phyloP scores from a whole-genome alignment of 2,797 vertebrate genomes.

The Poeciliopsis presidionis region DNA sequence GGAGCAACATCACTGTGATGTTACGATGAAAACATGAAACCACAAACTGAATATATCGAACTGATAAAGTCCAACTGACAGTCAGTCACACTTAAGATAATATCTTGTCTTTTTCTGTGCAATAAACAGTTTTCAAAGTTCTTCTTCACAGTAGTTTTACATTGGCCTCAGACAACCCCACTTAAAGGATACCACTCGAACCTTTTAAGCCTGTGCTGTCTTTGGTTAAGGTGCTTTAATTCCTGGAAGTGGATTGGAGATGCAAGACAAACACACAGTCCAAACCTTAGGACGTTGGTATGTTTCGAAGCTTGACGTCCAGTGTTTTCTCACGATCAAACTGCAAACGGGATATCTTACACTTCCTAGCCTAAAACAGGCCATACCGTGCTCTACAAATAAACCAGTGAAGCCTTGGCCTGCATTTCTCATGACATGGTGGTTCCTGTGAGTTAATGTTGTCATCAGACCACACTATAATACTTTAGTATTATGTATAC shows the following conservation, averaged over 20 bases:
- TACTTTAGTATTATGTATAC: no score
- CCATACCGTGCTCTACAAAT: background rate
- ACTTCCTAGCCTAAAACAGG: background rate
- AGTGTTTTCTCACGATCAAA: background rate
- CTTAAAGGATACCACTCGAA: background rate
- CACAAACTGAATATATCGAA: background rate
- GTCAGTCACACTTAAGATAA: background rate
- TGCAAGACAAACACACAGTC: constrained; percentile 1
- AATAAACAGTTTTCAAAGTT: constrained; percentile 4
- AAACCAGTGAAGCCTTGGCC: background rate
- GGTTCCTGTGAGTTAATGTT: background rate
- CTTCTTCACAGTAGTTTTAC: background rate
- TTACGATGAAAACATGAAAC: background rate
- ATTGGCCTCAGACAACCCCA: background rate
- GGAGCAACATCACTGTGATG: background rate
- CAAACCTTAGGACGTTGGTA: background rate
- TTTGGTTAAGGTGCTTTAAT: constrained; percentile 18
- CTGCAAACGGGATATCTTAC: background rate
- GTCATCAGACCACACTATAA: background rate
- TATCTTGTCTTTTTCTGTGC: background rate
- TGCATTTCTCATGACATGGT: constrained; percentile 13
- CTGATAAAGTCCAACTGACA: background rate
- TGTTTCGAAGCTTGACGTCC: background rate
- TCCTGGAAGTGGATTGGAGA: constrained; percentile 1
- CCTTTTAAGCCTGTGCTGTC: background rate